Evolutionary conservation across 2,113 vertebrate species (phyloP).

Genomic region (Eira barbara): DNA sequence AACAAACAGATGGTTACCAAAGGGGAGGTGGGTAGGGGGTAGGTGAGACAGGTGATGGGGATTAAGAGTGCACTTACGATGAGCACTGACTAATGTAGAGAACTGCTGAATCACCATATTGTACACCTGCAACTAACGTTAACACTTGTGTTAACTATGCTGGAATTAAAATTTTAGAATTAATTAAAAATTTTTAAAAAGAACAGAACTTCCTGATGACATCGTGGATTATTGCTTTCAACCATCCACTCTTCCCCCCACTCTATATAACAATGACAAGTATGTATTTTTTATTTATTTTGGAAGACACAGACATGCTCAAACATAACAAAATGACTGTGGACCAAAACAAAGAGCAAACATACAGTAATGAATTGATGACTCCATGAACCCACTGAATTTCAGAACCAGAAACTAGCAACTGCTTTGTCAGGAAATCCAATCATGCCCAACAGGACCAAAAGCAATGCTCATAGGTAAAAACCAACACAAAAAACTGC

Average conservation of each 20-base stretch:
- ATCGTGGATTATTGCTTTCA: background rate
- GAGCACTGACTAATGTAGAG: background rate
- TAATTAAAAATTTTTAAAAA: background rate
- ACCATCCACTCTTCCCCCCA: background rate
- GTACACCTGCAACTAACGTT: background rate
- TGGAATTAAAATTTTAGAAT: background rate
- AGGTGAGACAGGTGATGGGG: background rate
- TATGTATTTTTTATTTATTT: background rate
- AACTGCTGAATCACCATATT: background rate
- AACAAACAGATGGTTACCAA: background rate
- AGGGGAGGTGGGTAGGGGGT: background rate
- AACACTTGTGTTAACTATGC: background rate
- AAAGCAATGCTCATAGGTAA: background rate
- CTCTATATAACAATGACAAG: background rate
- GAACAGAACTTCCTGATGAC: background rate
- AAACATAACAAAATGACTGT: background rate
- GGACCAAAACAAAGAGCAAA: background rate
- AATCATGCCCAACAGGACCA: background rate
- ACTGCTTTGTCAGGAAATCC: background rate
- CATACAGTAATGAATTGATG: background rate
- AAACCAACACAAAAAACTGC: background rate
- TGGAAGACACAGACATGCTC: background rate
- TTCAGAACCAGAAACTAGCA: background rate
- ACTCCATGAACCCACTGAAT: background rate
- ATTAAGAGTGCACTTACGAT: background rate